Conservation (phyloP, 2,888 invertebrate species). For the Plagodis pulveraria region DNA sequence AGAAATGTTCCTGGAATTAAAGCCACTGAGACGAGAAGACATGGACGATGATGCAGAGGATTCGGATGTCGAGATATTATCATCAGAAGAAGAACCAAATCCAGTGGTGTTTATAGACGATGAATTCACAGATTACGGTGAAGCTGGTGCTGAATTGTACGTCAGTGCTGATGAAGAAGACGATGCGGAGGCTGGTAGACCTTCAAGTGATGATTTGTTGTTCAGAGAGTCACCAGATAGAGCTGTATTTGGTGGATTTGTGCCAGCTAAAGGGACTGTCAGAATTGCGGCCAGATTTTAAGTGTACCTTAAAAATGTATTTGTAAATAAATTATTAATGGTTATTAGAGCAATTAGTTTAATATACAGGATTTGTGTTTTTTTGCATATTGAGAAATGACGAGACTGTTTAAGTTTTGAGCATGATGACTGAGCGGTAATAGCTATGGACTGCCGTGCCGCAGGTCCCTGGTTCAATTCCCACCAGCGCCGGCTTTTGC, state of each 20-base stretch:
- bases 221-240: not conserved
- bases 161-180: too few species aligned
- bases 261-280: conserved; percentile 31
- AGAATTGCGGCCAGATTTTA: conserved; percentile 32
- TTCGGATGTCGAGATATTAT: not conserved
- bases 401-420: too few species aligned
- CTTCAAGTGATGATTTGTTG: not conserved
- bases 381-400: too few species aligned
- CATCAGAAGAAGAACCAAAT: not conserved
- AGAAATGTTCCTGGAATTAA: conserved; percentile 8
- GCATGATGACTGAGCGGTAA: too few species aligned
- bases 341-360: too few species aligned
- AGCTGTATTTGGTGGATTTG: conserved; percentile 15
- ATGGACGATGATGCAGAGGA: not conserved
- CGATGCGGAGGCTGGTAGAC: not conserved
- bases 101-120: not conserved
- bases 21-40: not conserved
- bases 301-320: not conserved
- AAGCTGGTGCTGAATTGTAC: not conserved
- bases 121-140: conserved; percentile 5
- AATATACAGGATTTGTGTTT: too few species aligned
- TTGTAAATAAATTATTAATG: too few species aligned
- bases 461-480: too few species aligned
- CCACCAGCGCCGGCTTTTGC: too few species aligned
- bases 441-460: too few species aligned